phyloP scores from a whole-genome alignment of 2,113 vertebrate species.

The Crotophaga sulcirostris region DNA sequence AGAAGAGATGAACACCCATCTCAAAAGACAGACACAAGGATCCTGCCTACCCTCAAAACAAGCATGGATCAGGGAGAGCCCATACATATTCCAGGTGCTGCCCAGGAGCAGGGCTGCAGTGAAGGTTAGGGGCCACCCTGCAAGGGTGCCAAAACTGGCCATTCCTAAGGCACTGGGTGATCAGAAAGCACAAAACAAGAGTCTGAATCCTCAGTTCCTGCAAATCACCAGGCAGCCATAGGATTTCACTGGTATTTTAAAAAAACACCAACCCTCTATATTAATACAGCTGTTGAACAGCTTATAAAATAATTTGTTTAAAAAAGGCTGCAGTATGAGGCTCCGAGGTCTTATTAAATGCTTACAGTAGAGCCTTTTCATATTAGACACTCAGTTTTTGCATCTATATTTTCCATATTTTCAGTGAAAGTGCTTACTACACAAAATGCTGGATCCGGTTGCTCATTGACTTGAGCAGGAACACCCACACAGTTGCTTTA shows the following conservation, averaged over 20 bases:
- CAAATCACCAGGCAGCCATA: background rate
- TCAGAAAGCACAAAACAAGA: background rate
- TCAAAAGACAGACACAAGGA: background rate
- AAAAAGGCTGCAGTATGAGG: background rate
- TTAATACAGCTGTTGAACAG: background rate
- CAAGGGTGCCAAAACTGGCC: background rate
- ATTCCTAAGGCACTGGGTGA: background rate
- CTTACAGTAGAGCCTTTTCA: background rate
- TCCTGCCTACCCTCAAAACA: background rate
- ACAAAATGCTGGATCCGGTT: background rate
- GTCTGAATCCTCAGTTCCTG: background rate
- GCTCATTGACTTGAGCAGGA: background rate
- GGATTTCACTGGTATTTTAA: background rate
- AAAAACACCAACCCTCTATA: background rate
- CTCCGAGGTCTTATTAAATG: background rate
- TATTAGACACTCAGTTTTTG: background rate
- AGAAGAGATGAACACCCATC: too few species aligned
- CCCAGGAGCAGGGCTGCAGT: background rate
- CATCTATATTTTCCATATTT: background rate
- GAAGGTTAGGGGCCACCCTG: background rate
- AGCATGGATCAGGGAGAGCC: background rate
- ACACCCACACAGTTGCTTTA: background rate
- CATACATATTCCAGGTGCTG: accelerated
- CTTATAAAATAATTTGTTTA: background rate
- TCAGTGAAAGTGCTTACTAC: background rate